These are phyloP conservation scores for Drosophila niveifrons DNA, from an alignment of 2,888 invertebrate species.

Conservation along the genomic window DNA sequence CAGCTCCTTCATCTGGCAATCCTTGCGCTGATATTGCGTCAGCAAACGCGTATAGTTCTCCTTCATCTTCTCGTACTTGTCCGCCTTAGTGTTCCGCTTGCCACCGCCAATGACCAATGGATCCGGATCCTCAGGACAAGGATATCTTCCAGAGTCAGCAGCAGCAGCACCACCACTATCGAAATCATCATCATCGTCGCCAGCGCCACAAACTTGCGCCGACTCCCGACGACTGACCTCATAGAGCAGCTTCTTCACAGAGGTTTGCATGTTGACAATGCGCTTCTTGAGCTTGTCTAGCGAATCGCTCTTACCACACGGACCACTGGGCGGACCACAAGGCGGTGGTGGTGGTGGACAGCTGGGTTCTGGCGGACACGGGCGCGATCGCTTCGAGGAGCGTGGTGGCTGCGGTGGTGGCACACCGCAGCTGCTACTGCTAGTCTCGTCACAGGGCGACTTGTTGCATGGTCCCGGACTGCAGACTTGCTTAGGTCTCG, in stretches of 20 bases:
- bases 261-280: slow-evolving; percentile 74
- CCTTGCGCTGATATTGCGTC: slow-evolving; percentile 80
- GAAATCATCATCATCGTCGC: slow-evolving; percentile 38
- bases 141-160: slow-evolving; percentile 10
- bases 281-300: slow-evolving; percentile 74
- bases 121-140: slow-evolving; percentile 71
- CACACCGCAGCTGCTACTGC: slow-evolving; percentile 38
- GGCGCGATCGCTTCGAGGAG: slow-evolving; percentile 23
- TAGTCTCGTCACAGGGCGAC: slow-evolving; percentile 42
- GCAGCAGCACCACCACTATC: neutral
- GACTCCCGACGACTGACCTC: slow-evolving; percentile 67
- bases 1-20: slow-evolving; percentile 81
- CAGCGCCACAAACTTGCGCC: slow-evolving; percentile 2
- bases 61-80: slow-evolving; percentile 80
- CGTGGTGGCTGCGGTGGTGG: slow-evolving; percentile 17
- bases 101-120: slow-evolving; percentile 68
- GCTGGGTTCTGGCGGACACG: neutral
- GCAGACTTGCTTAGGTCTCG: slow-evolving; percentile 47
- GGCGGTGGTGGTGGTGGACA: slow-evolving; percentile 23
- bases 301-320: slow-evolving; percentile 47
- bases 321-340: neutral
- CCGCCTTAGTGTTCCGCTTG: slow-evolving; percentile 72
- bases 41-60: slow-evolving; percentile 82
- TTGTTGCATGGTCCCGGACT: slow-evolving; percentile 49
- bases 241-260: slow-evolving; percentile 71